Evolutionary conservation across 2,888 invertebrate genomes (phyloP).

Genomic region (Plagiodera versicolora): DNA sequence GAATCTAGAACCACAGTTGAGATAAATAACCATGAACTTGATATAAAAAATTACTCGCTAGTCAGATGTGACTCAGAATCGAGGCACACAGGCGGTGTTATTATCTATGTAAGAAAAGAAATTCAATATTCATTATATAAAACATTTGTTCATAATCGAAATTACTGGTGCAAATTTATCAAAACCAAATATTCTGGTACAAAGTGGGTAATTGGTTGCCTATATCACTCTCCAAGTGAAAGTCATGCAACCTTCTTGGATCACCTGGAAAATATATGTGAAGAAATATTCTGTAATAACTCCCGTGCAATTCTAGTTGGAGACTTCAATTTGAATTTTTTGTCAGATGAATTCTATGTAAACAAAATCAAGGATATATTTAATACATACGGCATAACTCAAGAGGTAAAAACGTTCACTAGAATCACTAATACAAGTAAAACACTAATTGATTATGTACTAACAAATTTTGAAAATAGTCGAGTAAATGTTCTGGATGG

Average conservation of each 20-base stretch:
- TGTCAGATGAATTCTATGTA: not conserved
- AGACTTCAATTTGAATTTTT: not conserved
- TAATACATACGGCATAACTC: slow-evolving; percentile 3
- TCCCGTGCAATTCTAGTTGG: slow-evolving; percentile 4
- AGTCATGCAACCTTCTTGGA: slow-evolving; percentile 17
- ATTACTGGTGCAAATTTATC: slow-evolving; percentile 10
- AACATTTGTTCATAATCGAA: not conserved
- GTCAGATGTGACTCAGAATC: slow-evolving; percentile 2
- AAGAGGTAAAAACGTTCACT: not conserved
- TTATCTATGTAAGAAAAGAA: not conserved
- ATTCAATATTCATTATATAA: not conserved
- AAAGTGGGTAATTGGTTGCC: slow-evolving; percentile 14
- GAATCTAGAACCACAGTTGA: slow-evolving; percentile 12
- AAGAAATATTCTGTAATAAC: slow-evolving; percentile 14
- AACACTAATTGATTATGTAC: not conserved
- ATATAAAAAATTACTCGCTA: slow-evolving; percentile 6
- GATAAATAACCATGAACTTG: not conserved
- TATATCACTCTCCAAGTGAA: slow-evolving; percentile 16
- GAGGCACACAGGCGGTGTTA: slow-evolving; percentile 3
- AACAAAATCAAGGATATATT: slow-evolving; percentile 4
- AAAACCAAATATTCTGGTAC: slow-evolving; percentile 2
- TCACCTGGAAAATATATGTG: slow-evolving; percentile 16
- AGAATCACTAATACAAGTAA: not conserved
- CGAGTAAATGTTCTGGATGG: not conserved
- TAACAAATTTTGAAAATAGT: slow-evolving; percentile 3